A percentile compares a stretch with the other conserved stretches of the same genome.
Evolutionary conservation across 2,888 invertebrate genomes (phyloP).

Genomic region (Ctenicera cuprea): DNA sequence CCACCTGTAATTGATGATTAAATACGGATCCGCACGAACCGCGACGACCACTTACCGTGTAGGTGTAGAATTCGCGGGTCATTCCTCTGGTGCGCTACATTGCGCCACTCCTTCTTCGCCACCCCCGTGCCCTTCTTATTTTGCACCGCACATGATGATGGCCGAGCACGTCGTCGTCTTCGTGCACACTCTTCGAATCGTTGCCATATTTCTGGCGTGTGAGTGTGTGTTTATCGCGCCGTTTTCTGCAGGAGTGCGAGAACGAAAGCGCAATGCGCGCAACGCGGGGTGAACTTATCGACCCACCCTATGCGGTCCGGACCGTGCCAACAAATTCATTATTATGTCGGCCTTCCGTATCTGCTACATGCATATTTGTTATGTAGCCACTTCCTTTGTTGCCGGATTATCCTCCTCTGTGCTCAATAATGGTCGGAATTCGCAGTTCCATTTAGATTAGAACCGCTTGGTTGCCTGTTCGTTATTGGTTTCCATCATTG

Average conservation of each 20-base stretch:
- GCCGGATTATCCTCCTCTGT: slow-evolving; percentile 52
- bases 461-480: background rate
- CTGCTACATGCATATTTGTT: slow-evolving; percentile 56
- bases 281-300: slow-evolving; percentile 61
- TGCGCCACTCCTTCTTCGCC: slow-evolving; percentile 30
- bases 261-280: slow-evolving; percentile 54
- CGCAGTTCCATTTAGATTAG: slow-evolving; percentile 44
- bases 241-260: slow-evolving; percentile 55
- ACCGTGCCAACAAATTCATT: slow-evolving; percentile 67
- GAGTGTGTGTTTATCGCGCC: slow-evolving; percentile 47
- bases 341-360: slow-evolving; percentile 64
- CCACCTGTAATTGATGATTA: slow-evolving; percentile 61
- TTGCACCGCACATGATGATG: slow-evolving; percentile 35
- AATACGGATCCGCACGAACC: slow-evolving; percentile 25
- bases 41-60: slow-evolving; percentile 64
- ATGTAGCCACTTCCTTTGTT: slow-evolving; percentile 58
- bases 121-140: too few species aligned
- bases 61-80: slow-evolving; percentile 68
- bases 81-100: slow-evolving; percentile 57
- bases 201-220: slow-evolving; percentile 51
- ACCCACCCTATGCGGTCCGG: slow-evolving; percentile 68
- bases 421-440: slow-evolving; percentile 51
- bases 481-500: background rate
- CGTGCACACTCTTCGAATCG: slow-evolving; percentile 45
- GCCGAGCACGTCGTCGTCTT: slow-evolving; percentile 3